phyloP scores from a whole-genome alignment of 2,888 invertebrate genomes.

The Drosophila cognata region DNA sequence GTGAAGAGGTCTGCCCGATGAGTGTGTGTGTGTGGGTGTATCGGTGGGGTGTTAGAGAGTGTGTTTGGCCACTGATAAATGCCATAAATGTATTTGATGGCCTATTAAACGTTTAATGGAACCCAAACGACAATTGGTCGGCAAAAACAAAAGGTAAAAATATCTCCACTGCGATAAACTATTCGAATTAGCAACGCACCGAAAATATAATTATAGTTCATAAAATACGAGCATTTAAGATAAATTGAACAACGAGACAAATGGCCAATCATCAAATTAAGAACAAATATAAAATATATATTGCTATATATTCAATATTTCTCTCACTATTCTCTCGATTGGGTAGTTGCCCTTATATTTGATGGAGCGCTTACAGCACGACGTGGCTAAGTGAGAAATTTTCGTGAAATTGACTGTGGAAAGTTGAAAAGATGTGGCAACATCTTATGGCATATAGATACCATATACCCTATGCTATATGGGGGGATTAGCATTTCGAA shows the following conservation, averaged over 20 bases:
- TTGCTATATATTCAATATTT: neutral
- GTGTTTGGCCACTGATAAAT: conserved; percentile 40
- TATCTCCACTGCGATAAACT: neutral
- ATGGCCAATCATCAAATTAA: neutral
- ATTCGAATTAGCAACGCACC: neutral
- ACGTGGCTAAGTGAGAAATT: conserved; percentile 21
- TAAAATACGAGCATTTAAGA: neutral
- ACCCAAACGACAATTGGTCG: conserved; percentile 6
- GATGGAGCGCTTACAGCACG: neutral
- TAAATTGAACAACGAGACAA: neutral
- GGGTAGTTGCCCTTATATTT: neutral
- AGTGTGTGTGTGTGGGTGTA: neutral
- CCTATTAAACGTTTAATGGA: conserved; percentile 72
- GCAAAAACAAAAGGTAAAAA: neutral
- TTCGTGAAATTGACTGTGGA: conserved; percentile 11
- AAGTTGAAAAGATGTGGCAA: conserved; percentile 27
- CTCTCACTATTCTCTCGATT: neutral
- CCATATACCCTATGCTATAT: neutral
- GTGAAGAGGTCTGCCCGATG: neutral
- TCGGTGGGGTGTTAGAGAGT: neutral
- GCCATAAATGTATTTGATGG: conserved; percentile 64
- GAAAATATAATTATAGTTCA: neutral
- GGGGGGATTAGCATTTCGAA: conserved; percentile 38
- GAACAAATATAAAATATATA: neutral
- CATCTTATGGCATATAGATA: neutral